A percentile compares a stretch with the other conserved stretches of the same genome.
Conservation (phyloP, 2,113 vertebrate genomes). For the Ciconia maguari region DNA sequence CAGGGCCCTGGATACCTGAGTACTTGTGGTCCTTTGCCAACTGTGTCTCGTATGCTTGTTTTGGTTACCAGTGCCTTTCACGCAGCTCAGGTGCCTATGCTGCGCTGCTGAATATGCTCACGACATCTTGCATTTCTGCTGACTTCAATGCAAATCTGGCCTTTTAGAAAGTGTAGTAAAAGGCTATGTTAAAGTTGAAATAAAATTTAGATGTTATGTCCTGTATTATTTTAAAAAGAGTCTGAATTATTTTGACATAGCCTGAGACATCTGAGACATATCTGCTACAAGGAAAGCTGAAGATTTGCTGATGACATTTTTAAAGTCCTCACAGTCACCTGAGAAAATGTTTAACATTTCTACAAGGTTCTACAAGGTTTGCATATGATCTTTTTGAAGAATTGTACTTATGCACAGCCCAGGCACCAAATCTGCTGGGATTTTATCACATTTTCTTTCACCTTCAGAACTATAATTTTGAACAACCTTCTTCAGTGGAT, state of each 20-base stretch:
- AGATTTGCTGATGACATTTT: not conserved
- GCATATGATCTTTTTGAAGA: not conserved
- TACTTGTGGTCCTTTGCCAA: not conserved
- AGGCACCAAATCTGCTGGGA: not conserved
- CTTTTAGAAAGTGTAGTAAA: not conserved
- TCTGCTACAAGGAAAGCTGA: not conserved
- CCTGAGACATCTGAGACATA: not conserved
- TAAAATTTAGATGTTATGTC: not conserved
- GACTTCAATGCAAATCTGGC: not conserved
- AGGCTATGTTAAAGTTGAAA: not conserved
- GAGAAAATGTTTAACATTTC: not conserved
- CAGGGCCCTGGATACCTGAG: not conserved
- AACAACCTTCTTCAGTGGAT: not conserved
- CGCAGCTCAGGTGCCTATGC: not conserved
- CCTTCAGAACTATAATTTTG: not conserved
- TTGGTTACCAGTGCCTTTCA: not conserved
- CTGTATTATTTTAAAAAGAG: not conserved
- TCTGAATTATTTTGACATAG: not conserved
- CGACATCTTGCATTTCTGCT: not conserved
- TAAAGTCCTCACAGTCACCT: not conserved
- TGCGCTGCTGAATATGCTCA: not conserved
- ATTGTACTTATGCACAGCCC: not conserved
- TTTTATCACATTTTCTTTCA: not conserved
- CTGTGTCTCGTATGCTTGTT: not conserved
- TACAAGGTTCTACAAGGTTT: not conserved